Base-by-base conservation (phyloP, 2,113 vertebrate species). In the Chinchilla lanigera region DNA sequence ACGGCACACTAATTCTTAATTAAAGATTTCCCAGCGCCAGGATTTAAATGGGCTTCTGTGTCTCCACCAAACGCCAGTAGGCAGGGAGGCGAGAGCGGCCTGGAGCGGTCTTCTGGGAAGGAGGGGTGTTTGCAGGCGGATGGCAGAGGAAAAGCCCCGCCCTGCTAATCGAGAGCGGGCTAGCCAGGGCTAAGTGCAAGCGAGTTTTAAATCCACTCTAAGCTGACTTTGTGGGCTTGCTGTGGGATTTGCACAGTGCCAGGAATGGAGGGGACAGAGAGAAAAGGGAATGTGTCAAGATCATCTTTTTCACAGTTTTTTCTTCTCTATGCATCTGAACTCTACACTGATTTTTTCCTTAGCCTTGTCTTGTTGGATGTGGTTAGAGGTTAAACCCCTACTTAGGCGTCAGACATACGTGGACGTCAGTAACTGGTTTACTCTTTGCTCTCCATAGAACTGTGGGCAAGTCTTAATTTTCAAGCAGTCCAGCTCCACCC, bases 1-100 rank as follows among this genome's bases (percentile, higher is more conserved):
- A 41, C 7, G 44, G 33, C 8, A 75, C 12, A 4, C 12, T 30
- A 6, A 35, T 9, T 47, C 83, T 67, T 71, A 54, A 41, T 82
- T 85, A 83, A 81, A 94, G 56, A 81, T 77, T 86, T 90, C 20
- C 52, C 65, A 16, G 50, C 7, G 10, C 85, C 82, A 19, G 0
- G 35, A 63, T 94, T 96, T 97, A 82, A 90, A 93, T 41, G 54
- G 47, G 24, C 63, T 80, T 75, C 88, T 86, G 35, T 93, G 84
- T 75, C 33, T 16, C 44, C 47, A 38, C 47, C n/a, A 91, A 84
- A 90, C 13, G 50, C 44, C n/a, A 75, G 50, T 0, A 22, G 33
- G 41, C 28, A 81, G 30, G 86, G 17, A 85, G 78, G 35, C 82
- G 58, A 81, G 35, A 56, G 7, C 83, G 73, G 38, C 61, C 67